A percentile compares a stretch with the other conserved stretches of the same genome.
Conservation (phyloP, 2,888 invertebrate genomes). For the Thelaira solivaga region DNA sequence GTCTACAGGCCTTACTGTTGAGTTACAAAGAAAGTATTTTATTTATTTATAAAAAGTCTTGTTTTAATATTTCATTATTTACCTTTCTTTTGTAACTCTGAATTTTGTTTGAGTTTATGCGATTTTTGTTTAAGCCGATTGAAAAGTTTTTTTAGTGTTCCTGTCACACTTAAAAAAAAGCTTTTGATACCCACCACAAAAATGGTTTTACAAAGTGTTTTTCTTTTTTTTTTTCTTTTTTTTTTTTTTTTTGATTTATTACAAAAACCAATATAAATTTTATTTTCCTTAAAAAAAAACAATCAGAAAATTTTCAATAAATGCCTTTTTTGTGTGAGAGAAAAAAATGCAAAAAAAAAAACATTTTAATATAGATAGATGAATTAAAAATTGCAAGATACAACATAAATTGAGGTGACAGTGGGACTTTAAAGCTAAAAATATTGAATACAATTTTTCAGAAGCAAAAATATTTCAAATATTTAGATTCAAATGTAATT, state of each 20-base stretch:
- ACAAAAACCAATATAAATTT: neutral
- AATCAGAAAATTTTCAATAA: conserved; percentile 16
- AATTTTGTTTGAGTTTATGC: neutral
- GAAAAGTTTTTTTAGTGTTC: neutral
- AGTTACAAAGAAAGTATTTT: too few species aligned
- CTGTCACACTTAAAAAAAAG: neutral
- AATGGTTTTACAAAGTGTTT: neutral
- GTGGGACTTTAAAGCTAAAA: neutral
- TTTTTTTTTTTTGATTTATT: neutral
- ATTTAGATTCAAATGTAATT: too few species aligned
- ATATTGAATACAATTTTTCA: neutral
- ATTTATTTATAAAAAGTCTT: too few species aligned
- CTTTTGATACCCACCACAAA: neutral
- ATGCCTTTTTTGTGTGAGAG: neutral
- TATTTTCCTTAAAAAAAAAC: conserved; percentile 7
- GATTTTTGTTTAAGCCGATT: conserved; percentile 9
- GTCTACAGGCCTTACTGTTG: too few species aligned
- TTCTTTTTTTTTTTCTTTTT: too few species aligned
- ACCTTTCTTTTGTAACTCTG: neutral
- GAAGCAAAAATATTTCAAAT: neutral
- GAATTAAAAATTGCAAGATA: neutral
- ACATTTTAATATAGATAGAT: conserved; percentile 14
- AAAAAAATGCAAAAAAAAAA: neutral
- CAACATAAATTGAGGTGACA: neutral
- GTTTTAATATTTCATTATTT: neutral